phyloP scores from a whole-genome alignment of 2,113 vertebrate species.

The Semnornis frantzii region DNA sequence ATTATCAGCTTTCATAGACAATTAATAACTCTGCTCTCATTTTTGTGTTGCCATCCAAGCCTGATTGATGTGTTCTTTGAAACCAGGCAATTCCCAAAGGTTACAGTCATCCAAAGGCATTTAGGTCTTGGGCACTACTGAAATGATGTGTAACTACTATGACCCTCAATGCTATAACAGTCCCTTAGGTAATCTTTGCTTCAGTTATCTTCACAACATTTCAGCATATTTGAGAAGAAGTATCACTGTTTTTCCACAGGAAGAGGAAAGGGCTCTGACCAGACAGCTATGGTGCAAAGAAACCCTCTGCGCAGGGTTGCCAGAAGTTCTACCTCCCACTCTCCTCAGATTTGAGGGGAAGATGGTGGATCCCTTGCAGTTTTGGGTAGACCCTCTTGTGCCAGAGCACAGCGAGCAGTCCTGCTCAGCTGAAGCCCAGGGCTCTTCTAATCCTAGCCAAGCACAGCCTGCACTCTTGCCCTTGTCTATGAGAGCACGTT shows the following conservation, averaged over 20 bases:
- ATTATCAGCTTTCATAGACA: neutral
- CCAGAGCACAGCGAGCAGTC: neutral
- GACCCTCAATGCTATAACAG: neutral
- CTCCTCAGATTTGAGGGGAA: neutral
- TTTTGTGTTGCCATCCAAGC: neutral
- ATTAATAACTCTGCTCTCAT: rapidly evolving
- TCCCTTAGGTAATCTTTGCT: neutral
- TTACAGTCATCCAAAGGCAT: neutral
- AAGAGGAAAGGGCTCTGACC: neutral
- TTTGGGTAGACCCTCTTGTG: neutral
- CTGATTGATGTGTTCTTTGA: neutral
- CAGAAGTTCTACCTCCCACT: neutral
- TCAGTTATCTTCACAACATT: neutral
- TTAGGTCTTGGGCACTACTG: neutral
- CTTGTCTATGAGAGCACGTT: rapidly evolving
- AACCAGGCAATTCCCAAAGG: neutral
- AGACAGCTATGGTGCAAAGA: rapidly evolving
- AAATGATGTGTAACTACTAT: neutral
- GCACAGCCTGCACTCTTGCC: no score
- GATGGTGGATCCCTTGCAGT: neutral
- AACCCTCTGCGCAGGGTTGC: no score
- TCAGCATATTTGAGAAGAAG: neutral
- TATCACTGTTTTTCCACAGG: rapidly evolving
- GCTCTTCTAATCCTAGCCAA: neutral
- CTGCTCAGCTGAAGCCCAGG: neutral